phyloP scores from a whole-genome alignment of 2,113 vertebrate genomes.

The Pomatostomus ruficeps region DNA sequence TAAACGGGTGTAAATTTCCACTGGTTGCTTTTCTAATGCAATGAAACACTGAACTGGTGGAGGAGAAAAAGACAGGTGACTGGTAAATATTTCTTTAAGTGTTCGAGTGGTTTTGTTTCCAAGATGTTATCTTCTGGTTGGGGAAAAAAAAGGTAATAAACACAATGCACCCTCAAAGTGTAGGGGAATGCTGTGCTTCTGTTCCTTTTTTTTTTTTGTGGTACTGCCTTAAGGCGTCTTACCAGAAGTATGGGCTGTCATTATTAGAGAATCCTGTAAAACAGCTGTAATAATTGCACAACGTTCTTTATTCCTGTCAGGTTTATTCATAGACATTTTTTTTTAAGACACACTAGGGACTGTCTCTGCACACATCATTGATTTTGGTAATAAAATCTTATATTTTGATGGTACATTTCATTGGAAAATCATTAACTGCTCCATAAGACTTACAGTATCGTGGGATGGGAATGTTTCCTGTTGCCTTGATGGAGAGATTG shows the following conservation, averaged over 20 bases:
- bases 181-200: not conserved
- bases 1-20: not conserved
- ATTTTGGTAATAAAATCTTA: conserved; percentile 53
- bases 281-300: conserved; percentile 6
- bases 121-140: not conserved
- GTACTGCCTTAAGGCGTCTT: not conserved
- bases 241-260: not conserved
- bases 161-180: not conserved
- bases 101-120: not conserved
- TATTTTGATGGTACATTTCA: conserved; percentile 30
- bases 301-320: not conserved
- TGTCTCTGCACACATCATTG: conserved; percentile 11
- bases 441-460: not conserved
- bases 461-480: not conserved
- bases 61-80: not conserved
- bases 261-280: conserved; percentile 14
- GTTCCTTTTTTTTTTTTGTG: not conserved
- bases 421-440: conserved; percentile 29
- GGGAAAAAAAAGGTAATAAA: not conserved
- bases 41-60: not conserved
- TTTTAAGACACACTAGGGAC: not conserved
- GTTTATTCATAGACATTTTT: conserved; percentile 3
- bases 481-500: not conserved
- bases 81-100: not conserved
- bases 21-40: not conserved